A percentile compares a stretch with the other conserved stretches of the same genome.
These are phyloP conservation scores for Stercorarius parasiticus DNA, from an alignment of 2,113 vertebrate genomes.

Conservation along the genomic window DNA sequence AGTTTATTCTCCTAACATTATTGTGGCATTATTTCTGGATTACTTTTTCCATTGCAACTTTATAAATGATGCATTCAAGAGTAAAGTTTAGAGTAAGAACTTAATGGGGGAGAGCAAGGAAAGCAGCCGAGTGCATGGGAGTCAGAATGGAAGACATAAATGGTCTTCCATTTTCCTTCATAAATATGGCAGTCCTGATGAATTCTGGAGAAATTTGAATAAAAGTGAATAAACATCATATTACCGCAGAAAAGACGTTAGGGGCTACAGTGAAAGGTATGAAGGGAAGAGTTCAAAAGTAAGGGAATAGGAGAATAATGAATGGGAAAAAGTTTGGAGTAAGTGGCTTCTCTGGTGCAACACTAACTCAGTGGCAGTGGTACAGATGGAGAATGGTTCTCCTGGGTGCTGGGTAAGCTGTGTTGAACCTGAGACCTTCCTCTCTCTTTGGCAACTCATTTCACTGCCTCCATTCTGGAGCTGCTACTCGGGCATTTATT, in stretches of 20 bases:
- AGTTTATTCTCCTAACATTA: not conserved
- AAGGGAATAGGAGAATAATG: not conserved
- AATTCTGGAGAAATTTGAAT: not conserved
- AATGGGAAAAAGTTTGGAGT: not conserved
- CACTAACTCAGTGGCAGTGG: not conserved
- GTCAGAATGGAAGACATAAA: not conserved
- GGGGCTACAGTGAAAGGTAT: not conserved
- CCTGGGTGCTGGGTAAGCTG: not conserved
- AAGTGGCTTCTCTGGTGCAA: not conserved
- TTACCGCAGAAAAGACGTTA: not conserved
- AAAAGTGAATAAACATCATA: not conserved
- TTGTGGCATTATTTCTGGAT: not conserved
- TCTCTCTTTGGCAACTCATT: not conserved
- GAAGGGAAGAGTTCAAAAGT: not conserved
- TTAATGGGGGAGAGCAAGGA: not conserved
- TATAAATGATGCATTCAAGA: not conserved
- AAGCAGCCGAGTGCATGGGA: not conserved
- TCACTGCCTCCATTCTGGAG: not conserved
- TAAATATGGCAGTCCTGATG: not conserved
- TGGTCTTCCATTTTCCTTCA: not conserved
- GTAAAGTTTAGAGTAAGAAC: not conserved
- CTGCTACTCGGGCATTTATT: not conserved
- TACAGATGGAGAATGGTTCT: not conserved
- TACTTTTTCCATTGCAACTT: not conserved
- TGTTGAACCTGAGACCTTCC: not conserved